These are phyloP conservation scores for Otolemur crassicaudatus DNA, from an alignment of 2,797 vertebrate species.

Conservation along the genomic window DNA sequence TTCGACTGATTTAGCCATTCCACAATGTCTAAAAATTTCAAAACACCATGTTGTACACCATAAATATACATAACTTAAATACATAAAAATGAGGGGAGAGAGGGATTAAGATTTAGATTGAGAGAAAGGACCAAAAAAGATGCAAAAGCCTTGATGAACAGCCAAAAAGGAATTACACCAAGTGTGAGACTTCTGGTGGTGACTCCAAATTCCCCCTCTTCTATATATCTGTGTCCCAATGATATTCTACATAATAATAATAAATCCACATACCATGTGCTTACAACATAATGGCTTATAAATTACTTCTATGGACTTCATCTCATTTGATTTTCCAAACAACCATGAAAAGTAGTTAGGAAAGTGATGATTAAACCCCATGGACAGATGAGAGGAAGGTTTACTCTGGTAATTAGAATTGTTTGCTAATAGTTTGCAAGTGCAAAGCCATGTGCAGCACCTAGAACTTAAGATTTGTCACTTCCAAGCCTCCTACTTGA, in stretches of 20 bases:
- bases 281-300: neutral
- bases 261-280: neutral
- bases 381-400: neutral
- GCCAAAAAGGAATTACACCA: neutral
- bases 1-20: neutral
- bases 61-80: neutral
- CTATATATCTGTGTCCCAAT: neutral
- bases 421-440: neutral
- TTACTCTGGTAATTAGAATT: neutral
- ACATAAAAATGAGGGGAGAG: neutral
- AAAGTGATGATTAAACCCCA: neutral
- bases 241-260: neutral
- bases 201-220: neutral
- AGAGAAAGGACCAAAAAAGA: neutral
- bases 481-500: neutral
- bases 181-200: neutral
- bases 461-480: neutral
- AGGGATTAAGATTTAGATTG: neutral
- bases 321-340: neutral
- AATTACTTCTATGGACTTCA: neutral
- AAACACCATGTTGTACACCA: neutral
- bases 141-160: neutral
- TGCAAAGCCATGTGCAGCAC: neutral
- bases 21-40: neutral
- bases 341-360: neutral